A percentile compares a stretch with the other conserved stretches of the same genome.
Evolutionary conservation across 2,113 vertebrate genomes (phyloP).

Genomic region (Sisor rabdophorus): DNA sequence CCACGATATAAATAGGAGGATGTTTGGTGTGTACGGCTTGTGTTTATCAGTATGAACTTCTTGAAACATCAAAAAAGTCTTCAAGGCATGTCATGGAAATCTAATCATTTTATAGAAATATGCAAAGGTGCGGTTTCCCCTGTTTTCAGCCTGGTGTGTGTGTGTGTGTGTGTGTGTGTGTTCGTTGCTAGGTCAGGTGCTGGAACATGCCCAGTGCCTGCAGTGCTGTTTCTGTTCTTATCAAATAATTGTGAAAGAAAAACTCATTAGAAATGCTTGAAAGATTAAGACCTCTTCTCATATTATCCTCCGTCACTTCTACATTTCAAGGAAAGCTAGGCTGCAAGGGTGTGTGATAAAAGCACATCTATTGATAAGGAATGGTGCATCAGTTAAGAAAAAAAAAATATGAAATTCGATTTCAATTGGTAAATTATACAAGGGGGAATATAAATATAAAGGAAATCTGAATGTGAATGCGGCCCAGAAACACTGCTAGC

Average conservation of each 20-base stretch:
- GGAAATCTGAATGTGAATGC: slow-evolving; percentile 21
- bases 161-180: slow-evolving; percentile 33
- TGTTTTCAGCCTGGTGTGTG: not conserved
- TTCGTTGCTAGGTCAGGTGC: slow-evolving; percentile 56
- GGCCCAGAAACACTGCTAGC: not conserved
- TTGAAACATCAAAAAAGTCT: slow-evolving; percentile 21
- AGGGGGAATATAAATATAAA: not conserved
- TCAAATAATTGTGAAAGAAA: slow-evolving; percentile 81
- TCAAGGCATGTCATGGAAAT: slow-evolving; percentile 16
- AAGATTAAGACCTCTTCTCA: slow-evolving; percentile 69
- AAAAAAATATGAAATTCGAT: slow-evolving; percentile 49
- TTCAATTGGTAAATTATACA: slow-evolving; percentile 52
- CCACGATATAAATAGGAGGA: slow-evolving; percentile 10
- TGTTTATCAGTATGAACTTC: slow-evolving; percentile 13
- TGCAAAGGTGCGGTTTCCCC: not conserved
- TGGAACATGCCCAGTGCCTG: slow-evolving; percentile 70
- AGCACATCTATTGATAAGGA: slow-evolving; percentile 65
- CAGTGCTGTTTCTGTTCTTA: slow-evolving; percentile 73
- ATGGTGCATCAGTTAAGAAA: slow-evolving; percentile 53
- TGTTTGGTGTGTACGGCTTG: slow-evolving; percentile 15
- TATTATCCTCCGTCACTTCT: slow-evolving; percentile 50
- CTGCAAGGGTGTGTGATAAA: slow-evolving; percentile 61
- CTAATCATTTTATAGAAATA: slow-evolving; percentile 10
- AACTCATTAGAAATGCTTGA: slow-evolving; percentile 81
- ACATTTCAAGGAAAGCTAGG: slow-evolving; percentile 68